phyloP scores from a whole-genome alignment of 2,113 vertebrate species.

The Pomatorhinus ruficollis region DNA sequence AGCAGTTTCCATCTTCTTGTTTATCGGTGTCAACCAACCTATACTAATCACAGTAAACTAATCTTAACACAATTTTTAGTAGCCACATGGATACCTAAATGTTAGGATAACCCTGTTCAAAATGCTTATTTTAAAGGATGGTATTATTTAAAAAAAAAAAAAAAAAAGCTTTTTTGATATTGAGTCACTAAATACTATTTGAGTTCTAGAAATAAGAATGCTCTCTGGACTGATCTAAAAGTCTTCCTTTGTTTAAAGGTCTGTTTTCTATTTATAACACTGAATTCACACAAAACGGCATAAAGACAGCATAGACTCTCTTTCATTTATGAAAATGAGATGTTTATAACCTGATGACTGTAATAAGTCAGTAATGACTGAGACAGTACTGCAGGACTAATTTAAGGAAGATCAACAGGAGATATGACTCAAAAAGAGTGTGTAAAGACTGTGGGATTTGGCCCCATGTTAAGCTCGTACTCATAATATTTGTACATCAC shows the following conservation, averaged over 20 bases:
- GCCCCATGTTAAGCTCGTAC: neutral
- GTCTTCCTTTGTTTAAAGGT: neutral
- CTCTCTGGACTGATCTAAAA: neutral
- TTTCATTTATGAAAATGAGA: neutral
- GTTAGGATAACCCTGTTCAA: neutral
- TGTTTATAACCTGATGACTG: neutral
- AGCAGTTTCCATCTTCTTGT: neutral
- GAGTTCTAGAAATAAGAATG: neutral
- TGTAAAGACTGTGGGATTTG: neutral
- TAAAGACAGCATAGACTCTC: neutral
- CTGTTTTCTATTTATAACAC: neutral
- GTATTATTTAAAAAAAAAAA: neutral
- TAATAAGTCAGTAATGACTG: neutral
- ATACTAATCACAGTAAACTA: neutral
- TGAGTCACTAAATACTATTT: neutral
- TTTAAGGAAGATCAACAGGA: neutral
- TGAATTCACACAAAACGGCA: neutral
- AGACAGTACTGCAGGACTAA: neutral
- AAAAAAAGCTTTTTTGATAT: neutral
- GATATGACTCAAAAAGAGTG: neutral
- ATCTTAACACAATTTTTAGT: neutral
- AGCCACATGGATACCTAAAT: neutral
- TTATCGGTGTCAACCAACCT: neutral
- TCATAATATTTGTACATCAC: slow-evolving; percentile 1
- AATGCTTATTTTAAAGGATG: neutral